Percentiles rank a stretch among this genome's conserved stretches.
Evolutionary conservation across 2,888 invertebrate species (phyloP).

Genomic region (Ichneumon xanthorius): DNA sequence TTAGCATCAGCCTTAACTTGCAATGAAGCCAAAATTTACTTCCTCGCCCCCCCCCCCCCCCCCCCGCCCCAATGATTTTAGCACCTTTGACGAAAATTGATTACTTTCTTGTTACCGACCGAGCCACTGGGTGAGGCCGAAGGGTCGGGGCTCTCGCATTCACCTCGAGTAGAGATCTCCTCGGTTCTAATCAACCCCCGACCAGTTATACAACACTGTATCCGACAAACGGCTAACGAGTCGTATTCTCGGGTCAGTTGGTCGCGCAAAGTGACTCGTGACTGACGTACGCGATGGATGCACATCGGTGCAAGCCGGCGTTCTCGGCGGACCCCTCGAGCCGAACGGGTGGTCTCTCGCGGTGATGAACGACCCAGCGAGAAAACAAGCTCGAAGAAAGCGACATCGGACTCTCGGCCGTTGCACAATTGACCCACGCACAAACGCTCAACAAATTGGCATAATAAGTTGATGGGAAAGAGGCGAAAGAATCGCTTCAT

Average conservation of each 20-base stretch:
- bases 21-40: no score
- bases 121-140: no score
- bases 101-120: no score
- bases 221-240: slow-evolving; percentile 55
- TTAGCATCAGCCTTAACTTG: no score
- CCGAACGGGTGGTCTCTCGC: slow-evolving; percentile 44
- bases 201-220: slow-evolving; percentile 15
- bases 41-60: no score
- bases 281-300: slow-evolving; percentile 57
- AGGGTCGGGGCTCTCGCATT: not conserved
- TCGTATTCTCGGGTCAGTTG: slow-evolving; percentile 60
- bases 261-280: slow-evolving; percentile 50
- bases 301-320: slow-evolving; percentile 41
- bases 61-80: no score
- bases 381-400: slow-evolving; percentile 54
- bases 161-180: not conserved
- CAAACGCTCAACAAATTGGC: slow-evolving; percentile 30
- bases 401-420: slow-evolving; percentile 32
- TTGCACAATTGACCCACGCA: slow-evolving; percentile 48
- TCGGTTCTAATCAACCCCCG: not conserved
- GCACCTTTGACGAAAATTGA: no score
- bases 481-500: not conserved
- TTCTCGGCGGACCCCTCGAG: slow-evolving; percentile 7
- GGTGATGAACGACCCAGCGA: slow-evolving; percentile 55
- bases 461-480: not conserved